Evolutionary conservation across 2,797 vertebrate genomes (phyloP).

Genomic region (Malacoraja senta): DNA sequence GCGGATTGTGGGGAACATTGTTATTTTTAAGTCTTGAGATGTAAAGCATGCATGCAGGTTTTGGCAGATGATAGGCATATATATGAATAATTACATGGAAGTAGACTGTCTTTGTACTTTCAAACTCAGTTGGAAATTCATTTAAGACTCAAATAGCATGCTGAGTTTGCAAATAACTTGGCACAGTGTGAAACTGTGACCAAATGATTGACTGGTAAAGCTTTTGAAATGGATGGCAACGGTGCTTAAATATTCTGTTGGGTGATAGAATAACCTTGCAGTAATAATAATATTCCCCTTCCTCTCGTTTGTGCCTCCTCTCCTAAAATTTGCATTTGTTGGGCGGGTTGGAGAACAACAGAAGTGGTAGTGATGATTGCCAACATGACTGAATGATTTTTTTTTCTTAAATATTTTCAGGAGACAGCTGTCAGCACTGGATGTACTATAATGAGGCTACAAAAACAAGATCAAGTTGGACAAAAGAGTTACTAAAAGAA

Average conservation of each 20-base stretch:
- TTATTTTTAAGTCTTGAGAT: neutral
- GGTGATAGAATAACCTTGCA: neutral
- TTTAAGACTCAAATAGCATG: neutral
- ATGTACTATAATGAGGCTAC: conserved; percentile 94
- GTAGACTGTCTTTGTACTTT: neutral
- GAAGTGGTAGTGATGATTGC: neutral
- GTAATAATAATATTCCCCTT: too few species aligned
- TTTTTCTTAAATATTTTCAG: conserved; percentile 51
- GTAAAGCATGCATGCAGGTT: neutral
- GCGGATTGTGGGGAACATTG: neutral
- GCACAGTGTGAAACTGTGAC: neutral
- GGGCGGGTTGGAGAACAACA: too few species aligned
- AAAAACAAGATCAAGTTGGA: conserved; percentile 83
- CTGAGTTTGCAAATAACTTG: neutral
- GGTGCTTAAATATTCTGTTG: neutral
- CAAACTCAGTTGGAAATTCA: neutral
- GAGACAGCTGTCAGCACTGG: conserved; percentile 85
- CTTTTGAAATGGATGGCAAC: neutral
- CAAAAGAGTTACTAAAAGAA: conserved; percentile 76
- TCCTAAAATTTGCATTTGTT: neutral
- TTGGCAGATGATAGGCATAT: neutral
- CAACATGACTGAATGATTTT: neutral
- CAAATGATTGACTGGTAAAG: neutral
- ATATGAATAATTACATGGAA: neutral
- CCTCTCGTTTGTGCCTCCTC: neutral